A percentile compares a stretch with the other conserved stretches of the same genome.
These are phyloP conservation scores for Delichon dasypus DNA, from an alignment of 2,797 vertebrate genomes.

Conservation along the genomic window DNA sequence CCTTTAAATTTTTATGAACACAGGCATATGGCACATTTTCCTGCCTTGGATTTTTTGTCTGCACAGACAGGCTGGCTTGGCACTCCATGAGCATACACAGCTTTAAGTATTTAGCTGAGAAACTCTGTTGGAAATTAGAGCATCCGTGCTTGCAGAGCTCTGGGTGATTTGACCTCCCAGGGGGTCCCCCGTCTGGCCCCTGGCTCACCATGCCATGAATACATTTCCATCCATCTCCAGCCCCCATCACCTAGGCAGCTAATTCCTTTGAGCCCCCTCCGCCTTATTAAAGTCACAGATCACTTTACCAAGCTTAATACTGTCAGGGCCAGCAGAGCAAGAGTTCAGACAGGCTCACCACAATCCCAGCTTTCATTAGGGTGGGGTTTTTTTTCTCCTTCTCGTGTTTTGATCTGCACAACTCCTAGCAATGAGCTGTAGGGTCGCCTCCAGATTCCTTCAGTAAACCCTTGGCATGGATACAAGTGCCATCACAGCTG, in stretches of 20 bases:
- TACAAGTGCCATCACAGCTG: slow-evolving; percentile 95
- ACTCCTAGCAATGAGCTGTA: slow-evolving; percentile 80
- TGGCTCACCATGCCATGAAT: slow-evolving; percentile 83
- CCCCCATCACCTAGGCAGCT: slow-evolving; percentile 94
- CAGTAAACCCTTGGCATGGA: slow-evolving; percentile 97
- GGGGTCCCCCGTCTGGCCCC: slow-evolving; percentile 80
- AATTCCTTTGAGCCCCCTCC: slow-evolving; percentile 92
- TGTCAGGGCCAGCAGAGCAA: slow-evolving; percentile 79
- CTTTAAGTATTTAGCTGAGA: slow-evolving; percentile 79
- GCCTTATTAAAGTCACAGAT: slow-evolving; percentile 99
- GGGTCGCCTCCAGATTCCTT: slow-evolving; percentile 97
- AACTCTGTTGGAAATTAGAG: slow-evolving; percentile 78
- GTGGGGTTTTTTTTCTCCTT: slow-evolving; percentile 20
- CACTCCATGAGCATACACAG: slow-evolving; percentile 73
- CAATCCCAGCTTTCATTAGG: slow-evolving; percentile 72
- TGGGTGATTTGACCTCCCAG: slow-evolving; percentile 86
- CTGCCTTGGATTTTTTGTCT: slow-evolving; percentile 63
- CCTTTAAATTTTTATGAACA: slow-evolving; percentile 81
- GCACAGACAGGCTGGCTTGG: slow-evolving; percentile 69
- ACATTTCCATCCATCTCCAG: slow-evolving; percentile 84
- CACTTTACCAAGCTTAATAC: slow-evolving; percentile 88
- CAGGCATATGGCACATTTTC: slow-evolving; percentile 75
- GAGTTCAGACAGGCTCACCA: slow-evolving; percentile 78
- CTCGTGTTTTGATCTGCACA: slow-evolving; percentile 66
- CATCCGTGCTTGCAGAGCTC: slow-evolving; percentile 76